phyloP scores from a whole-genome alignment of 2,888 invertebrate species.

The Campaea margaritaria region DNA sequence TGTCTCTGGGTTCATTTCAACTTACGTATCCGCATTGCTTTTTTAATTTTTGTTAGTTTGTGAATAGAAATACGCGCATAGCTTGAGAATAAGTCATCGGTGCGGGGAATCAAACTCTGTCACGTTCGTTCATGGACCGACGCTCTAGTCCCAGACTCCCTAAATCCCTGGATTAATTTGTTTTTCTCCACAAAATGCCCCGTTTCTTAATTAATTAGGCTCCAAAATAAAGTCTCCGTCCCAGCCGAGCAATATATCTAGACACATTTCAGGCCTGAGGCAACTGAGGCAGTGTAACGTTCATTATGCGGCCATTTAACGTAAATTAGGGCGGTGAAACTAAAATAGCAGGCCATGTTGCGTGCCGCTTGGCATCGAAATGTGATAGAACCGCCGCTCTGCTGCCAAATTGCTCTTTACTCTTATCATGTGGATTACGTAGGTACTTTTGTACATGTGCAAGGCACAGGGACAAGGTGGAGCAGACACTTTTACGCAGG shows the following conservation, averaged over 20 bases:
- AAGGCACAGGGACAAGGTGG: too few species aligned
- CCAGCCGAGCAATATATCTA: slow-evolving; percentile 42
- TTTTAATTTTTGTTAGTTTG: too few species aligned
- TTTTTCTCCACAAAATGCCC: slow-evolving; percentile 8
- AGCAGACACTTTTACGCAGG: too few species aligned
- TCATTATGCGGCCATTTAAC: slow-evolving; percentile 61
- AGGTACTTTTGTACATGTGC: slow-evolving; percentile 11
- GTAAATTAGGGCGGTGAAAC: slow-evolving; percentile 71
- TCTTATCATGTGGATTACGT: slow-evolving; percentile 80
- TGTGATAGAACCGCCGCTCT: slow-evolving; percentile 63
- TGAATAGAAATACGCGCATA: too few species aligned
- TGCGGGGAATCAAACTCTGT: too few species aligned
- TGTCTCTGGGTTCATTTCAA: too few species aligned
- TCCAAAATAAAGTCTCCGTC: slow-evolving; percentile 19
- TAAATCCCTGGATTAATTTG: neutral
- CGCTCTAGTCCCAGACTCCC: neutral
- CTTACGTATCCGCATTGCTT: too few species aligned
- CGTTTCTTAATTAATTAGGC: slow-evolving; percentile 27
- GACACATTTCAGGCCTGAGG: slow-evolving; percentile 41
- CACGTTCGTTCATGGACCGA: too few species aligned
- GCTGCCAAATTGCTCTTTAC: slow-evolving; percentile 79
- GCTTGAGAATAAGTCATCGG: too few species aligned
- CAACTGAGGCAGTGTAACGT: slow-evolving; percentile 48
- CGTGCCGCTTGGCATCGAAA: slow-evolving; percentile 71
- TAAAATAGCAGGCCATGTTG: slow-evolving; percentile 65